Evolutionary conservation across 2,113 vertebrate species (phyloP), one percentile per base, ranked within the genome.

Genomic region (Piaya cayana): DNA sequence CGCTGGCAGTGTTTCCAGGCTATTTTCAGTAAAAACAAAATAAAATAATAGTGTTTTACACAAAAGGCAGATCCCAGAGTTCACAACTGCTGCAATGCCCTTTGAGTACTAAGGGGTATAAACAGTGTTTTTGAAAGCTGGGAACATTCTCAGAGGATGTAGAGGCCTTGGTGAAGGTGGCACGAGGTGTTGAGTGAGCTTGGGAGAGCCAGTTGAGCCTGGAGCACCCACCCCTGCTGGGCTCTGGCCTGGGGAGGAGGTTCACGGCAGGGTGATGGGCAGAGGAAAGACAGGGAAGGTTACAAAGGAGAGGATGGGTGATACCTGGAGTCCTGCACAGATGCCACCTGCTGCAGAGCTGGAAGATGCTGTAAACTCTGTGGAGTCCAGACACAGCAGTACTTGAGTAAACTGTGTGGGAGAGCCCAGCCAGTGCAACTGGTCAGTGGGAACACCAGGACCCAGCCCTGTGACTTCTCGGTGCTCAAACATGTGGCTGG

Each of bases 191-290:
- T 65, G 32, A 56, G 15, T 42, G 34, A 25, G 13, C 64, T 39
- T 5, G 12, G 69, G 45, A 79, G 39, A 64, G 42, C 37, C 26
- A 45, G n/a, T 15, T 43, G 72, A 80, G 72, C 50, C 34, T 0
- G 1, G 42, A 42, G 17, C 0, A 0, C 34, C 58, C 0, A 0
- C 22, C 39, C 43, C 36, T 65, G 37, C 42, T 11, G 2, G 36
- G 36, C 27, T 76, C 15, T 3, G 2, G 67, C 13, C 19, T 5
- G 3, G 67, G 77, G 34, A 89, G 27, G 47, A 64, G 25, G 20
- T 8, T 81, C 2, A 1, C 34, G 55, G 71, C 19, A 56, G 49
- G 5, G 27, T n/a, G 37, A 37, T 23, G 36, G 29, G 62, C 52
- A 82, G 60, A n/a, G 52, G 70, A 63, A 64, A 47, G 58, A 32